Evolutionary conservation across 2,888 invertebrate genomes (phyloP).

Genomic region (Malachius bipustulatus): DNA sequence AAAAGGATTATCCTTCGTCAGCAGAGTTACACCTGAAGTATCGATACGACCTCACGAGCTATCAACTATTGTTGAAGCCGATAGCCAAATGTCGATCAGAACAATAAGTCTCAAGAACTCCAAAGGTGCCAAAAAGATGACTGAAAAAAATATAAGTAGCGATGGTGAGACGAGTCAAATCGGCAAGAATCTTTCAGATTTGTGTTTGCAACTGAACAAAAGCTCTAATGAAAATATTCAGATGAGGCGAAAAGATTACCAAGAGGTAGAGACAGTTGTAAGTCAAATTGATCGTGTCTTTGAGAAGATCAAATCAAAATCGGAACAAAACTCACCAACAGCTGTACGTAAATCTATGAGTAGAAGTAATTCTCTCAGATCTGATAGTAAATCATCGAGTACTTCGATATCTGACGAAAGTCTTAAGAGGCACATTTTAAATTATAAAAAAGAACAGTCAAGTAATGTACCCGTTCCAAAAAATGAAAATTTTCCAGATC

Average conservation of each 20-base stretch:
- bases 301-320: too few relatives aligned
- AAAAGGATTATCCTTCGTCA: conserved; percentile 27
- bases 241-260: neutral
- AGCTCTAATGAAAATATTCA: neutral
- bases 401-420: neutral
- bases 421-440: neutral
- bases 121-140: neutral
- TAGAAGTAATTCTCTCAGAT: neutral
- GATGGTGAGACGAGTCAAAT: too few relatives aligned
- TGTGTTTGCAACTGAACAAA: neutral
- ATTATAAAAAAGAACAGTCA: neutral
- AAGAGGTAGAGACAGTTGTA: neutral
- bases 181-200: too few relatives aligned
- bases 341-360: neutral
- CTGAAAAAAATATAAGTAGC: conserved; percentile 1
- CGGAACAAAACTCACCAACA: too few relatives aligned
- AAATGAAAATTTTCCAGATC: too few relatives aligned
- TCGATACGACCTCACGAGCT: conserved; percentile 32
- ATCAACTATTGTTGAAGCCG: conserved; percentile 35
- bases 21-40: conserved; percentile 27
- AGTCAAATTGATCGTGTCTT: too few relatives aligned
- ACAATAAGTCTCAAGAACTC: too few relatives aligned
- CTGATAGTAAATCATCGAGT: neutral
- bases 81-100: conserved; percentile 26
- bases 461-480: neutral